Evolutionary conservation across 2,113 vertebrate genomes (phyloP).

Genomic region (Thalassoma bifasciatum): DNA sequence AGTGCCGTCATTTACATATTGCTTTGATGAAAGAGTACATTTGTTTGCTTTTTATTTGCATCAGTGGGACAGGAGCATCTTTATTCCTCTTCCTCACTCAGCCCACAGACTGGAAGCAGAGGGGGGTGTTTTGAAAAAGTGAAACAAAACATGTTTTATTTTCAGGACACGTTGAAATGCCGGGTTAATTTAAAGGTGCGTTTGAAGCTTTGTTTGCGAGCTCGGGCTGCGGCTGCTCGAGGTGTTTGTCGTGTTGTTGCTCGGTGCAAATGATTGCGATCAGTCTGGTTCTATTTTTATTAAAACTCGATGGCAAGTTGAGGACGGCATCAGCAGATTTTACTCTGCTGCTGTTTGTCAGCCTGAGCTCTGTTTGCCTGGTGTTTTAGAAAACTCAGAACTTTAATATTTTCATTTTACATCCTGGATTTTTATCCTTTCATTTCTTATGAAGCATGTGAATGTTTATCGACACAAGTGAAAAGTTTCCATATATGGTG

Average conservation of each 20-base stretch:
- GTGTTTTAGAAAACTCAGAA: neutral
- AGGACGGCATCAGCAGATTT: neutral
- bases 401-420: too few relatives aligned
- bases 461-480: too few relatives aligned
- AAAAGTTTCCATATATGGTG: too few relatives aligned
- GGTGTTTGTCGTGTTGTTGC: neutral
- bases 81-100: constrained; percentile 16
- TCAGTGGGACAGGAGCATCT: constrained; percentile 38
- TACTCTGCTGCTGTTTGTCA: neutral
- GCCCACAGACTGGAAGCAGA: neutral
- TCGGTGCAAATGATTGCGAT: neutral
- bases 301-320: neutral
- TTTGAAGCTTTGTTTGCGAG: constrained; percentile 2
- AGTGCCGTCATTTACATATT: constrained; percentile 74
- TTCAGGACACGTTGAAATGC: constrained; percentile 14
- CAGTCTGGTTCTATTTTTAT: constrained; percentile 16
- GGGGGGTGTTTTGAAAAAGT: neutral
- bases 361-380: neutral
- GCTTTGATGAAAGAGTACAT: constrained; percentile 74
- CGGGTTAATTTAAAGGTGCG: constrained; percentile 25
- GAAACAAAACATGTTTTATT: neutral
- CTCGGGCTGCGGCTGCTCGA: neutral
- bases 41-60: constrained; percentile 68
- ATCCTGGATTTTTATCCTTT: too few relatives aligned
- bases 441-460: too few relatives aligned